Base-by-base conservation (phyloP, 2,113 vertebrate species). In the Gulo gulo region DNA sequence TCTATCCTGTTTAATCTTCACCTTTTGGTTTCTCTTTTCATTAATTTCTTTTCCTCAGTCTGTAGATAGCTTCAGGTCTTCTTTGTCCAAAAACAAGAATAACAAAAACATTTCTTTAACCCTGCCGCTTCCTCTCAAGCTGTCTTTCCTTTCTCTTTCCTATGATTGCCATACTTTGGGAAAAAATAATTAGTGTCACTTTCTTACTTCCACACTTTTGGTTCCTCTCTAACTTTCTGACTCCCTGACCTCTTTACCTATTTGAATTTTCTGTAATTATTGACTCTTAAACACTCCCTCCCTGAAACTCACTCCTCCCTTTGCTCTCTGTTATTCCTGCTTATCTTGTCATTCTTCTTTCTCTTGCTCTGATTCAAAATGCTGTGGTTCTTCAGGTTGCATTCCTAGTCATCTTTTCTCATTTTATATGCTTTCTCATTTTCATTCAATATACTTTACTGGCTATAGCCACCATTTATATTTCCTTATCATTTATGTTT, bases 361-460 rank as follows among this genome's bases (percentile, higher is more conserved):
- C 23, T 63, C 31, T 55, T 93, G 57, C 34, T 85, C 29, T 82
- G 42, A 81, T 52, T 81, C 5, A 18, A 79, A 81, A 79, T 57
- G 9, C 2, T 65, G 26, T 95, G 34, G 20, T 23, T 92, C 23
- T 42, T 94, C 20, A 74, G 1, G 4, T 65, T 93, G 34, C 5
- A 36, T 80, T 42, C 36, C 67, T 86, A 31, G 9, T 55, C 57
- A 12, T 86, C n/a, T 88, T 78, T 96, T 88, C 29, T 95, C 31
- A 89, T 55, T 96, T 21, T 78, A 0, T 29, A 34, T 91, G 50
- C 6, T 13, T 21, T 91, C 34, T 95, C 23, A 52, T 94, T 96
- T 93, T 96, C 42, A 85, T 73, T 97, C 61, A 96, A 47, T 18
- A 45, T 50, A 78, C 23, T 88, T 84, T 12, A 67, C 11, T 95